These are phyloP conservation scores for Megaceryle torquata DNA, from an alignment of 2,113 vertebrate species.

Conservation along the genomic window DNA sequence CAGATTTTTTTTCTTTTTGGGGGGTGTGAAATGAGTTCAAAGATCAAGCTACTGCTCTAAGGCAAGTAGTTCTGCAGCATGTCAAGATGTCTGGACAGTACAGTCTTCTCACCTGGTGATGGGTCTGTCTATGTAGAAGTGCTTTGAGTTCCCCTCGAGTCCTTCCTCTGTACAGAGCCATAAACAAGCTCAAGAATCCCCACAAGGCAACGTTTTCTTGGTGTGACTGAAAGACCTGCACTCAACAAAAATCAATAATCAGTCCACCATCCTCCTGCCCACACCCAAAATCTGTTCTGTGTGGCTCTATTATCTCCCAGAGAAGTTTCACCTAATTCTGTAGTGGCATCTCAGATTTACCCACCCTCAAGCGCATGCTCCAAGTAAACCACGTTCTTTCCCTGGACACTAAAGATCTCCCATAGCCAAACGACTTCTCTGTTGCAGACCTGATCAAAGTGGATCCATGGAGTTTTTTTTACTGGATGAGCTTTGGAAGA, in stretches of 20 bases:
- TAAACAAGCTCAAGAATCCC: neutral
- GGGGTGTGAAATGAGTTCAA: neutral
- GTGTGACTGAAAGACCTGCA: neutral
- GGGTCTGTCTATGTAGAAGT: neutral
- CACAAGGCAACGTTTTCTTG: neutral
- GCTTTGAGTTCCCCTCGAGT: neutral
- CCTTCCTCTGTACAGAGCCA: neutral
- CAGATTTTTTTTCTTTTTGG: neutral
- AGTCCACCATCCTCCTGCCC: neutral
- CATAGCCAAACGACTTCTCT: neutral
- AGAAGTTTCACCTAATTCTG: neutral
- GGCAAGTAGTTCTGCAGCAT: neutral
- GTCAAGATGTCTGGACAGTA: neutral
- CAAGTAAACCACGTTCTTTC: neutral
- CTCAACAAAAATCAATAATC: fast-evolving
- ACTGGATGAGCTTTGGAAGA: neutral
- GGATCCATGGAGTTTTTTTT: neutral
- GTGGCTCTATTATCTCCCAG: neutral
- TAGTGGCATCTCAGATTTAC: neutral
- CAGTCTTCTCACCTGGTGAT: neutral
- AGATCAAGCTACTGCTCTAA: neutral
- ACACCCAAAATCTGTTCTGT: neutral
- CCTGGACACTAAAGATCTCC: neutral
- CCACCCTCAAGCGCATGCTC: neutral
- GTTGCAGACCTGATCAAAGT: neutral